Base-by-base conservation (phyloP, 2,113 vertebrate species). In the Nycticorax nycticorax region DNA sequence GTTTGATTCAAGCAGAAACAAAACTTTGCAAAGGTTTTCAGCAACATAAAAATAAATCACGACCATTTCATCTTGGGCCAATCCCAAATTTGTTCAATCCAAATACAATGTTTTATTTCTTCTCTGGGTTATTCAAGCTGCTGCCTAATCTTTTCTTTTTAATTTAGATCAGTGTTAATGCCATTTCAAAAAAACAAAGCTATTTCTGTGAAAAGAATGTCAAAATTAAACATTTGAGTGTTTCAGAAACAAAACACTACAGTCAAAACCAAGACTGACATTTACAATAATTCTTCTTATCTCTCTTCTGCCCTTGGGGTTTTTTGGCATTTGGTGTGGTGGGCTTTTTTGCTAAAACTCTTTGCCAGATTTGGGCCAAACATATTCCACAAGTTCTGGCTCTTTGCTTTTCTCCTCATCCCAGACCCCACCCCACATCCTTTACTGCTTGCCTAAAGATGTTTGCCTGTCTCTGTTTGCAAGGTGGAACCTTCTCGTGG, bases 131-230 rank as follows among this genome's bases (percentile, higher is more conserved):
- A 73, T 88, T 62, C 63, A 88, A 91, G 77, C 21, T 69, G 30
- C 48, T 85, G 39, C 8, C 55, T 94, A 95, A 95, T 66, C 33
- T 82, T 83, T 90, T 73, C 30, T 76, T 91, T 92, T 88, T 45
- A 68, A 45, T 93, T 48, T 66, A 91, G 89, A 73, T 88, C 77
- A 75, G 5, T 45, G 62, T 78, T 94, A 93, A 94, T 45, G 4
- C 17, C 17, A 56, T 96, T 95, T 91, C 8, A 88, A 82, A 89
- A 95, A 48, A 47, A 41, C 39, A 75, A 93, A 97, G 62, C 39
- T 91, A 94, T 68, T 94, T 82, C 53, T 88, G 8, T 82, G 35
- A 89, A 89, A 93, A 91, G 5, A 68, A 85, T 1, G 2, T 64
- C 3, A 91, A 91, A 91, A 97, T 60, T 82, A 89, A 86, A 86